These are phyloP conservation scores for Brachypodius melanocephalos DNA, from an alignment of 2,113 vertebrate species.

Conservation along the genomic window DNA sequence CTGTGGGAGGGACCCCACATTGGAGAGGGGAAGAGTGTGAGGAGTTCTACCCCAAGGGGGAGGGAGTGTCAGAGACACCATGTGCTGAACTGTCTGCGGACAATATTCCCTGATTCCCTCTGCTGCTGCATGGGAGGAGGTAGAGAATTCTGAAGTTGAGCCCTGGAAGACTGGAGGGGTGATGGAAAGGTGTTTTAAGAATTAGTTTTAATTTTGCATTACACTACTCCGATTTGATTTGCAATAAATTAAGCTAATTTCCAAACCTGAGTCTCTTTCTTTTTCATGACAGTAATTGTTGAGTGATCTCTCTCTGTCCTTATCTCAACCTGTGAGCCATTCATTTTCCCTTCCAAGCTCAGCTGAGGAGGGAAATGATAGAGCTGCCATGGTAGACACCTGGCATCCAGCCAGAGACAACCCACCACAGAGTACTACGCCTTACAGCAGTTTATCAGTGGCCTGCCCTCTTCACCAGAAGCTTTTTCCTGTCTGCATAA, in stretches of 20 bases:
- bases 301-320: background rate
- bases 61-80: rapidly evolving
- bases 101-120: background rate
- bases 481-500: background rate
- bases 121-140: background rate
- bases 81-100: background rate
- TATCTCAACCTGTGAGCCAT: background rate
- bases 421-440: background rate
- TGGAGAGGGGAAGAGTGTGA: background rate
- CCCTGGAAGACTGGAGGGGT: background rate
- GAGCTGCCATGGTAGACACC: background rate
- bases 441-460: background rate
- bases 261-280: background rate
- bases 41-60: background rate
- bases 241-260: background rate
- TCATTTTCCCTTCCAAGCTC: background rate
- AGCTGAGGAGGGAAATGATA: background rate
- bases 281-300: background rate
- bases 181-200: background rate
- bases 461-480: background rate
- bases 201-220: background rate
- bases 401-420: background rate
- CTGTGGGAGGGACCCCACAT: rapidly evolving
- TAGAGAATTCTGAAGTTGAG: background rate
- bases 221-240: background rate